These are phyloP conservation scores for Poeciliopsis turneri DNA, from an alignment of 2,797 vertebrate species.

Conservation along the genomic window DNA sequence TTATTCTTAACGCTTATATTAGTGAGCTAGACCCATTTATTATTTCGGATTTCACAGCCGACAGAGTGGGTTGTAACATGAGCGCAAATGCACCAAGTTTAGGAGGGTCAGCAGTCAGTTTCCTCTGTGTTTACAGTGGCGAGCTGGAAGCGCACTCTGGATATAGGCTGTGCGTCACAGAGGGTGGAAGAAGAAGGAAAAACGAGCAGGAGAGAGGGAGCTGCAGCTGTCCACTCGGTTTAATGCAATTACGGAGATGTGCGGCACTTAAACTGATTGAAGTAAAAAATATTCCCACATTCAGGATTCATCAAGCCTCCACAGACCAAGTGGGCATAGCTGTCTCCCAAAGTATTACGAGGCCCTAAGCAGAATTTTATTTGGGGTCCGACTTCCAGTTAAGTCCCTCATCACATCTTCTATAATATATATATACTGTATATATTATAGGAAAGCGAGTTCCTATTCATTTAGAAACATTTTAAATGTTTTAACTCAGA, in stretches of 20 bases:
- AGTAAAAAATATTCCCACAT: constrained; percentile 54
- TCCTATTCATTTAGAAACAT: too few species aligned
- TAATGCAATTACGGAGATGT: constrained; percentile 65
- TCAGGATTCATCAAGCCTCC: background rate
- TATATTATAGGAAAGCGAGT: background rate
- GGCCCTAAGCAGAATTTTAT: background rate
- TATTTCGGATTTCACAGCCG: background rate
- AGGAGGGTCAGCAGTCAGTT: constrained; percentile 34
- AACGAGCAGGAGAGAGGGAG: constrained; percentile 10
- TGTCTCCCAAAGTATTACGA: background rate
- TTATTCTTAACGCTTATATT: background rate
- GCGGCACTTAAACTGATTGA: constrained; percentile 67
- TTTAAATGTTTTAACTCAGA: too few species aligned
- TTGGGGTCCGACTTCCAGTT: background rate
- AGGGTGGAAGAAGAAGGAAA: constrained; percentile 16
- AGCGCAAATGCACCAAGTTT: constrained; percentile 47
- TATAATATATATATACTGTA: background rate
- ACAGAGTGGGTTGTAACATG: background rate
- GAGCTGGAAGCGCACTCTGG: constrained; percentile 42
- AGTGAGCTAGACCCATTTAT: background rate
- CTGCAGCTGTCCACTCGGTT: constrained; percentile 58
- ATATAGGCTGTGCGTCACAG: constrained; percentile 41
- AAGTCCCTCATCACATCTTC: too few species aligned
- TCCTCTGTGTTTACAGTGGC: constrained; percentile 49
- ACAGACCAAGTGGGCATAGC: background rate